Evolutionary conservation across 2,888 invertebrate species (phyloP).

Genomic region (Lucinisca nassula): DNA sequence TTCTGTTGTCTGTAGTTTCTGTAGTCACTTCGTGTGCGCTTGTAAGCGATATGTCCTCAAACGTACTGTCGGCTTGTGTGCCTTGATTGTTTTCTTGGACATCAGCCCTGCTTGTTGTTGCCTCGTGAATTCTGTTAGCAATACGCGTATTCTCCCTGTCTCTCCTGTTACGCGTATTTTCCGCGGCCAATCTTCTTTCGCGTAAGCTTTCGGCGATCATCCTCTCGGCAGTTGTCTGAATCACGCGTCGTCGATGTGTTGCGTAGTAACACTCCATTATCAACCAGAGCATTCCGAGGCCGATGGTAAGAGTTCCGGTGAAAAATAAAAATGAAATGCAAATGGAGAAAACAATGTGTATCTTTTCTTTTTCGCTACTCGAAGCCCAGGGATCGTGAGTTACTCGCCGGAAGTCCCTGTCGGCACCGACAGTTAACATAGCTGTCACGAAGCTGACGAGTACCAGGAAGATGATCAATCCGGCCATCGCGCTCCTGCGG

Average conservation of each 20-base stretch:
- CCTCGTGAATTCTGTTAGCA: too few species aligned
- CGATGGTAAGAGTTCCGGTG: constrained; percentile 72
- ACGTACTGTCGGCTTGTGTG: too few species aligned
- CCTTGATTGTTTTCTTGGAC: too few species aligned
- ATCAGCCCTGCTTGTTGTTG: too few species aligned
- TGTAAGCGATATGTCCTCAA: too few species aligned
- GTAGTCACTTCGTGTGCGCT: too few species aligned
- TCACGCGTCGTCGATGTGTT: constrained; percentile 66
- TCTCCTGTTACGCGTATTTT: too few species aligned
- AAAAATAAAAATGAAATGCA: constrained; percentile 76
- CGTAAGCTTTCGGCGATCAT: constrained; percentile 33
- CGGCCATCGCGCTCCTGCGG: constrained; percentile 68
- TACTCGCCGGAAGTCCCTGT: constrained; percentile 66
- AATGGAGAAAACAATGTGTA: constrained; percentile 73
- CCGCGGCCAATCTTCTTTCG: not conserved
- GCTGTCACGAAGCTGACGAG: constrained; percentile 70
- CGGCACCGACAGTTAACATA: constrained; percentile 71
- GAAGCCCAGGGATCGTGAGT: constrained; percentile 66
- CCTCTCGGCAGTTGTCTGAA: constrained; percentile 49
- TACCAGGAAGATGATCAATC: constrained; percentile 68
- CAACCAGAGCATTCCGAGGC: constrained; percentile 70
- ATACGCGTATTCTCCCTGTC: too few species aligned
- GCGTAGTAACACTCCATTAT: constrained; percentile 71
- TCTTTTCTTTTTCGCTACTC: constrained; percentile 54
- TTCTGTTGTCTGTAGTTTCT: too few species aligned